Conservation (phyloP, 2,797 vertebrate species). For the Synaphobranchus kaupii region DNA sequence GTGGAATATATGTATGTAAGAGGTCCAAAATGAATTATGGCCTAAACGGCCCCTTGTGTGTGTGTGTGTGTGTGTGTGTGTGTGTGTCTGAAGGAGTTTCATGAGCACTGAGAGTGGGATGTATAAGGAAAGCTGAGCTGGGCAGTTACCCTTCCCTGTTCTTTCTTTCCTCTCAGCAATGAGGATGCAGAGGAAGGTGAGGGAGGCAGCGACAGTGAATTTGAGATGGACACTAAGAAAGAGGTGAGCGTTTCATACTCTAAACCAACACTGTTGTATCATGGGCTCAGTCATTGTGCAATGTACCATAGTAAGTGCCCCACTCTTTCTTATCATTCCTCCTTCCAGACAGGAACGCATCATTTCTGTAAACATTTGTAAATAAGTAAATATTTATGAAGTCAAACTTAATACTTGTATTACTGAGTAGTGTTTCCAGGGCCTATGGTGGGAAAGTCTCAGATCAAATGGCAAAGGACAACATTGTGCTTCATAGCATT, state of each 20-base stretch:
- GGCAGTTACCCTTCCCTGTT: not conserved
- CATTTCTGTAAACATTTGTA: not conserved
- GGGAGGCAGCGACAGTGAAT: slow-evolving; percentile 76
- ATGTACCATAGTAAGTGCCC: not conserved
- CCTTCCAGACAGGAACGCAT: not conserved
- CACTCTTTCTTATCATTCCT: not conserved
- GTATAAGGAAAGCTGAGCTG: not conserved
- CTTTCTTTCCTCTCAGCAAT: slow-evolving; percentile 58
- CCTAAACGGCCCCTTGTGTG: not conserved
- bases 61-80: not conserved
- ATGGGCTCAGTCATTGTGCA: not conserved
- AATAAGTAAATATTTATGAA: not conserved
- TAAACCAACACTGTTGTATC: not conserved
- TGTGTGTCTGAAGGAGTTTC: not conserved
- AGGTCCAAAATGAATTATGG: too few relatives aligned
- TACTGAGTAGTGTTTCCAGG: not conserved
- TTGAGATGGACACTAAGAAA: slow-evolving; percentile 77
- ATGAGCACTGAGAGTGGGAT: not conserved
- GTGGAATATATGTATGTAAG: too few relatives aligned
- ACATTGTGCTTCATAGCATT: not conserved
- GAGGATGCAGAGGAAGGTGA: slow-evolving; percentile 79
- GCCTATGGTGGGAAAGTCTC: not conserved
- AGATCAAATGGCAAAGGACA: not conserved
- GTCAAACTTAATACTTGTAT: not conserved
- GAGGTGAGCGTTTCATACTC: slow-evolving; percentile 70